Conservation (phyloP, 2,888 invertebrate genomes). For the Zaprionus lineosus region DNA sequence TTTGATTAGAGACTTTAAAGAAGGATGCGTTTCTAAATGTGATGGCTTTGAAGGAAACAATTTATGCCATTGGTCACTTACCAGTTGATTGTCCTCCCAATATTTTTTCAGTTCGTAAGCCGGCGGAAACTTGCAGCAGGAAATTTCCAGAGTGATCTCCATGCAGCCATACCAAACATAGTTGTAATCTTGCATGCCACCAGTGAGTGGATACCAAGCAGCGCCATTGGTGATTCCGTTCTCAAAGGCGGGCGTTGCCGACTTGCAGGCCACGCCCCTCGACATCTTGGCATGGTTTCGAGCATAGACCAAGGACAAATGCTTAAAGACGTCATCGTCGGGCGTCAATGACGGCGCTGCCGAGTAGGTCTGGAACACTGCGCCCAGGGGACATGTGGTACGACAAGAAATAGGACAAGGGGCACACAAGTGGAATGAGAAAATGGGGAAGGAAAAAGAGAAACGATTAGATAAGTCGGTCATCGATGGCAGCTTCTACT, state of each 20-base stretch:
- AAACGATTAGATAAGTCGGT: conserved; percentile 18
- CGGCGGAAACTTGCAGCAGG: conserved; percentile 96
- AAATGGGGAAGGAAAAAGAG: background rate
- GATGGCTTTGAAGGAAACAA: background rate
- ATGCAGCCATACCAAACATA: conserved; percentile 96
- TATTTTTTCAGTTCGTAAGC: conserved; percentile 90
- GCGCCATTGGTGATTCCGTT: conserved; percentile 98
- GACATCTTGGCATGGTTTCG: conserved; percentile 95
- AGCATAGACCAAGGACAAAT: conserved; percentile 92
- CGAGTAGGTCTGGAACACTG: conserved; percentile 94
- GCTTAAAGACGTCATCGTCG: conserved; percentile 95
- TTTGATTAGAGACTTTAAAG: conserved; percentile 90
- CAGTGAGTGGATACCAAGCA: conserved; percentile 94
- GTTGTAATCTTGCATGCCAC: conserved; percentile 90
- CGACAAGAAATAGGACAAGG: conserved; percentile 13
- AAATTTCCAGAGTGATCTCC: conserved; percentile 96
- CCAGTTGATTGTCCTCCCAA: conserved; percentile 95
- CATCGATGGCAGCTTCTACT: conserved; percentile 76
- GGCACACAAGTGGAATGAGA: background rate
- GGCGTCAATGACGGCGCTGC: conserved; percentile 92
- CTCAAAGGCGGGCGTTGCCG: conserved; percentile 89
- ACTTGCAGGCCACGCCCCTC: conserved; percentile 91
- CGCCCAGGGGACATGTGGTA: conserved; percentile 85
- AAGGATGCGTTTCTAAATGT: conserved; percentile 17
- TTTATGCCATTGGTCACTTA: conserved; percentile 79